Base-by-base conservation (phyloP, 2,888 invertebrate genomes). In the Lepidochitona cinerea region DNA sequence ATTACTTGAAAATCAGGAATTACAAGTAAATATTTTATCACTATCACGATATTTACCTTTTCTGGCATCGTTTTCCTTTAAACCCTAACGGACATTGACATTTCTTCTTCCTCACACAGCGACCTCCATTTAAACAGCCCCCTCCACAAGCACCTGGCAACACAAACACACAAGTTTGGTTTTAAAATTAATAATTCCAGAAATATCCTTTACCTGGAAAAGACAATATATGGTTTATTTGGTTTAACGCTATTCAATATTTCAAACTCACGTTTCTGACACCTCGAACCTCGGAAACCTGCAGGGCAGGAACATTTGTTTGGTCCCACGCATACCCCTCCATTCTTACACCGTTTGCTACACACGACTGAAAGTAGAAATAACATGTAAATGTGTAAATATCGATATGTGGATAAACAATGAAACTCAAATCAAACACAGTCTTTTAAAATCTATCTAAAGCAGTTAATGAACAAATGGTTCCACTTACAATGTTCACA, bases 91-190 rank as follows among this genome's bases (percentile, higher is more conserved):
- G 95, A 91, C 97, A 97, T 78, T 95, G 94, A 90, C 97, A 97
- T 89, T 95, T 94, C 91, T 97, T 97, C 75, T 95, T 95, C 59
- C 96, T 96, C 85, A 94, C 94, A 89, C 97, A 98, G 76, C 95
- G 94, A 0, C 97, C 97, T 7, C 96, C 96, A 90, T 97, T 97
- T 81, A 96, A 92, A 89, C 97, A 98, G 0, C 96, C 96, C 84
- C 96, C 95, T 78, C 96, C 94, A 90, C 96, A 96, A 91, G 95
- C 95, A n/a, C 95, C 96, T 96, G 90, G 7, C 73, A 76, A 23
- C n/a, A n/a, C n/a, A n/a, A n/a, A n/a, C n/a, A n/a, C n/a, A n/a
- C n/a, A n/a, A n/a, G n/a, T n/a, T n/a, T n/a, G n/a, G n/a, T n/a
- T n/a, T n/a, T n/a, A n/a, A n/a, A n/a, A n/a, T n/a, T n/a, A n/a